Evolutionary conservation across 1,140 invertebrate species (phyloP), one percentile per base, ranked within the genome.

Genomic region (Halictus rubicundus): DNA sequence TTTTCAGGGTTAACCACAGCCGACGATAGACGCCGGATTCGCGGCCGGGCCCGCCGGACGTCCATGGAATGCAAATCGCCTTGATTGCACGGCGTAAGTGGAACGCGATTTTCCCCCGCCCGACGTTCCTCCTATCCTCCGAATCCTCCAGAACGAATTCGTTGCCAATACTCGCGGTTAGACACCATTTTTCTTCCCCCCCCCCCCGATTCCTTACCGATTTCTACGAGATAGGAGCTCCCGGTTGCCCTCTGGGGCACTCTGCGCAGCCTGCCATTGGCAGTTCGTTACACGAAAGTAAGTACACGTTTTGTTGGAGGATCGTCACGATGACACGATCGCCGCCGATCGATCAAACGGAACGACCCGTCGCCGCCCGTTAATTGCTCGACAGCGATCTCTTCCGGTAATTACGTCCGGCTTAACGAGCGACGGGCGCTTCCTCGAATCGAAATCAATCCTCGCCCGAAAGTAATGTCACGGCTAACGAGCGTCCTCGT

Each of bases 1-100:
- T 85, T 85, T 85, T 85, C 83, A 85, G 83, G 83, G 83, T 85
- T 85, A 85, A 85, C 83, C 83, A 68, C 83, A 81, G 64, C 59
- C 71, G 71, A 80, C 68, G 72, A 83, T 79, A 21, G 16, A 83
- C 52, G 71, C 69, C 66, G 78, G 82, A 83, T 84, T 83, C 63
- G 82, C 64, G 63, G 42, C 42, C 42, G 14, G 83, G 74, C 69
- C 75, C 52, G 52, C 39, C 81, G 39, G 68, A 82, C 76, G 59
- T 75, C 77, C 61, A 70, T 69, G 69, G 82, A 85, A 85, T 86
- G 83, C 81, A 80, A 83, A 85, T 84, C 52, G 66, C 82, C 78
- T 85, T 85, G 83, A 84, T 84, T 54, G 81, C 60, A n/a, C 21
- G n/a, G 49, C 46, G 69, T 80, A 84, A 83, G 66, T 71, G 60